Conservation (phyloP, 2,113 vertebrate genomes). For the Syngnathus scovelli region DNA sequence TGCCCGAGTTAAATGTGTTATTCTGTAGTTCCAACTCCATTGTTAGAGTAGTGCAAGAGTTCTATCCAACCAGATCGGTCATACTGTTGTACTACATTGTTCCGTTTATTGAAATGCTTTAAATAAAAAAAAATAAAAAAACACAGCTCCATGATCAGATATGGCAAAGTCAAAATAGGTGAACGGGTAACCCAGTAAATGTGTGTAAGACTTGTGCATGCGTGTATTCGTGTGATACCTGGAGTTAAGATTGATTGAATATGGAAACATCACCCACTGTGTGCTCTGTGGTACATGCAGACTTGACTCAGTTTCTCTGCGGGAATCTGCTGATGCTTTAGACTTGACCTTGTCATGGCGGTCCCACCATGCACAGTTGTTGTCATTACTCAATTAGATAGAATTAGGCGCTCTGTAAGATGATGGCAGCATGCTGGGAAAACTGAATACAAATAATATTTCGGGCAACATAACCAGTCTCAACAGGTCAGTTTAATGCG, state of each 20-base stretch:
- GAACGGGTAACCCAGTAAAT: not conserved
- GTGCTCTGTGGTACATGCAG: conserved; percentile 35
- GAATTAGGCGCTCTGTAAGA: conserved; percentile 57
- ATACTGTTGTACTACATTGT: not conserved
- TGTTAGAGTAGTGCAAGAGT: not conserved
- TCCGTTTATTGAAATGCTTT: not conserved
- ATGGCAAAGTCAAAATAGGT: not conserved
- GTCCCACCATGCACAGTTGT: conserved; percentile 47
- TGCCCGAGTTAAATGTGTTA: not conserved
- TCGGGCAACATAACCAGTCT: conserved; percentile 17
- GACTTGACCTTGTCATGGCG: conserved; percentile 57
- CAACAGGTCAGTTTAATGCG: conserved; percentile 35
- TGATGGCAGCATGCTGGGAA: conserved; percentile 58
- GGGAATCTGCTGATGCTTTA: conserved; percentile 49
- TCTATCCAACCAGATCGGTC: not conserved
- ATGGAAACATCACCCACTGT: conserved; percentile 43
- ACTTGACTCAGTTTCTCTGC: conserved; percentile 50
- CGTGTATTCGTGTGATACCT: conserved; percentile 33
- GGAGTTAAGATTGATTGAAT: conserved; percentile 62
- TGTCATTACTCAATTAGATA: conserved; percentile 68
- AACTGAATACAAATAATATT: conserved; percentile 45
- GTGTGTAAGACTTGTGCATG: not conserved
- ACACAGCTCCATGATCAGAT: not conserved
- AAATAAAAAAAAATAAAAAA: not conserved
- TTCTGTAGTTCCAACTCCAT: not conserved